Evolutionary conservation across 2,888 invertebrate species (phyloP), one percentile per base, ranked within the genome.

Genomic region (Pollenia amentaria): DNA sequence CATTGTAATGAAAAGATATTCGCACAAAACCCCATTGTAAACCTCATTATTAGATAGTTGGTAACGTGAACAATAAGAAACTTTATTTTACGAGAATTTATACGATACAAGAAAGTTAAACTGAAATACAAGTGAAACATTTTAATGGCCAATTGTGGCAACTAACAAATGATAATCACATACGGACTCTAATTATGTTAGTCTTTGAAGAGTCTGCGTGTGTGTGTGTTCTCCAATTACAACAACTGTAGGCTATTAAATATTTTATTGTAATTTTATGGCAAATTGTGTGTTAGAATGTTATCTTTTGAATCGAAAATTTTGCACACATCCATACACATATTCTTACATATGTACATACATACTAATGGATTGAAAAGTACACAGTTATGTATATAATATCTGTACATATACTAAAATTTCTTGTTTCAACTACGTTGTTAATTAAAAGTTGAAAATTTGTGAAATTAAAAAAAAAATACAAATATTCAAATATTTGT

Each of bases 21-120:
- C 60, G 4, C 40, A 64, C 64, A 62, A 62, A 42, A 38, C 18
- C 64, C 40, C 64, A 8, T 38, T 53, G 4, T 55, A 8, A 76
- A 29, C 44, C 44, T 16, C 12, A 42, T 76, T 62, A 75, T 62
- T 64, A 76, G 29, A 29, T 6, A 29, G 44, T 44, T 65, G 64
- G 44, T 53, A 55, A 64, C 21, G 42, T 42, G 51, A 76, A 55
- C 65, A 44, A 55, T 29, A 16, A 29, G 51, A 14, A 48, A 75
- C 48, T 53, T 51, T 57, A 18, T 21, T 18, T n/a, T 44, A 14
- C 14, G 4, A 44, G 29, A 29, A 29, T 29, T 6, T 29, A 1
- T 10, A 57, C 42, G 46, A 73, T 60, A 55, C 3, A n/a, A 65
- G 21, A 55, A 55, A 44, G 44, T 16, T 21, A 40, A 76, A 65